Conservation (phyloP, 2,797 vertebrate genomes). For the Catostomus latipinnis region DNA sequence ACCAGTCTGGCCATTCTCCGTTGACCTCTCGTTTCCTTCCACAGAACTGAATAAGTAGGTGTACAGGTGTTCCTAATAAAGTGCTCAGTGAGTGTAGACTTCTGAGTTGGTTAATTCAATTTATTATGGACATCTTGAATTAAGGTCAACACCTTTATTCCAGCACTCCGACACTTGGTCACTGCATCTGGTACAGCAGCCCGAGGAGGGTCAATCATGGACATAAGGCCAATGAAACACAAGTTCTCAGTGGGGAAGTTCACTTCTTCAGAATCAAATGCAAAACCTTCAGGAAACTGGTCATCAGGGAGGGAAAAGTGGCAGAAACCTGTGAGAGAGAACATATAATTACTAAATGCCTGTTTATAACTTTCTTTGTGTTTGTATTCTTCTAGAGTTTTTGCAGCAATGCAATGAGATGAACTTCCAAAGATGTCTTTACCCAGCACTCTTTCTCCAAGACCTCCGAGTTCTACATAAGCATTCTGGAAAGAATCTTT, state of each 20-base stretch:
- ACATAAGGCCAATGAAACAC: constrained; percentile 81
- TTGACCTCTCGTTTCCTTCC: no score
- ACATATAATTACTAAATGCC: neutral
- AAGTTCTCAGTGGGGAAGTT: constrained; percentile 85
- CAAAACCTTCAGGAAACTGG: constrained; percentile 83
- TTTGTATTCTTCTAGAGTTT: neutral
- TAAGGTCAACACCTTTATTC: constrained; percentile 69
- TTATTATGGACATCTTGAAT: neutral
- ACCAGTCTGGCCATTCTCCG: no score
- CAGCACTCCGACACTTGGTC: constrained; percentile 64
- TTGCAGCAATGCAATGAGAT: neutral
- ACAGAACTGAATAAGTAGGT: no score
- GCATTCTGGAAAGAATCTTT: constrained; percentile 83
- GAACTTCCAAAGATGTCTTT: constrained; percentile 17
- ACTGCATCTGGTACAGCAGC: constrained; percentile 88
- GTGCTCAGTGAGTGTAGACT: no score
- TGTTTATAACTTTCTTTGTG: no score
- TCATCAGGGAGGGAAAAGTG: constrained; percentile 82
- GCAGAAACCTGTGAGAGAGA: constrained; percentile 79
- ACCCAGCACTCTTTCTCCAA: constrained; percentile 91
- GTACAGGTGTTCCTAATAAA: no score
- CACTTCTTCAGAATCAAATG: constrained; percentile 82
- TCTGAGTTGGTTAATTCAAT: no score
- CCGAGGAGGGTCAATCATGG: constrained; percentile 90
- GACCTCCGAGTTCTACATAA: constrained; percentile 86